These are phyloP conservation scores for Amaurobius ferox DNA, from an alignment of 2,888 invertebrate genomes.

Conservation along the genomic window DNA sequence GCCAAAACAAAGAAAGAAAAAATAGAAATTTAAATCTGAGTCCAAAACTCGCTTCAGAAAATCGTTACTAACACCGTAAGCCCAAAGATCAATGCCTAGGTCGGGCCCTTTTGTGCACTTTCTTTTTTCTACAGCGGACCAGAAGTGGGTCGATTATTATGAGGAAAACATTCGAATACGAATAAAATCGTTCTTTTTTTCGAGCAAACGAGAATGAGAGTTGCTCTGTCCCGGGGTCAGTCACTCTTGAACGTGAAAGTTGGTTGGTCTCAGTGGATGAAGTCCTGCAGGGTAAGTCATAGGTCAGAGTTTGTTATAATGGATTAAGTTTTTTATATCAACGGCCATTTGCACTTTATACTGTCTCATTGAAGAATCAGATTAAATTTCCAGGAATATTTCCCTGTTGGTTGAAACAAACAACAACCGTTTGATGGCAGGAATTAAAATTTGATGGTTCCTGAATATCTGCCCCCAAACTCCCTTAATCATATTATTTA, in stretches of 20 bases:
- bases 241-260: conserved; percentile 14
- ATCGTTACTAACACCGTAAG: neutral
- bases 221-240: neutral
- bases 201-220: neutral
- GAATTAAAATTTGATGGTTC: too few species aligned
- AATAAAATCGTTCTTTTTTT: neutral
- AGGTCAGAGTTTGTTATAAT: too few species aligned
- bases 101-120: neutral
- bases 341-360: too few species aligned
- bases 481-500: too few species aligned
- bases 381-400: too few species aligned
- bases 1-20: neutral
- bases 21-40: neutral
- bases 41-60: neutral
- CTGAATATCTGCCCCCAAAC: too few species aligned
- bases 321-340: too few species aligned
- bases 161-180: neutral
- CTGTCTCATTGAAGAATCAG: too few species aligned
- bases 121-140: neutral
- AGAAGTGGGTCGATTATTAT: neutral
- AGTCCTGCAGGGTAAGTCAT: neutral
- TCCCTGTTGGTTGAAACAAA: too few species aligned
- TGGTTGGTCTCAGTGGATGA: neutral
- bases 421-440: too few species aligned
- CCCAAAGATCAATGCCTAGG: conserved; percentile 12